Base-by-base conservation (phyloP, 2,888 invertebrate species). In the Junonia oenone region DNA sequence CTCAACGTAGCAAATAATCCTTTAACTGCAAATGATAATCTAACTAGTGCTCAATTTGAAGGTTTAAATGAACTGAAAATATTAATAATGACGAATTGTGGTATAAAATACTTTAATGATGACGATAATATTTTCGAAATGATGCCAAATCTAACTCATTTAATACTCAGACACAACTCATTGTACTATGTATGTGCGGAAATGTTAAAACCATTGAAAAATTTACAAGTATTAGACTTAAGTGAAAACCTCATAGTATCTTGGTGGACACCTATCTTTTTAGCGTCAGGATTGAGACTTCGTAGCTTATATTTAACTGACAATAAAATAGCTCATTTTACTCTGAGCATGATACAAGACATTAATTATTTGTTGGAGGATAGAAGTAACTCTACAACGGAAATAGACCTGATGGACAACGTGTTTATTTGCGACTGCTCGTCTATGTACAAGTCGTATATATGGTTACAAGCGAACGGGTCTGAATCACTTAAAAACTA, bases 1-100 rank as follows among this genome's bases (percentile, higher is more conserved):
- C 73, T 93, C 0, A 91, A 92, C 70, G 75, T 93, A 63, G 90
- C 87, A 11, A 91, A 91, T 59, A 93, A 93, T 68, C 84, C 84
- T 9, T 72, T 92, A 37, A 76, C 83, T 27, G 72, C 75, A 0
- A 88, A 79, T 45, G 72, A 85, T 27, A 87, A 87, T 63, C 63
- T 91, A 27, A 81, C 83, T 1, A 71, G 76, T 58, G 65, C 66
- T 1, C 80, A 81, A 63, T 92, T 92, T 65, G 73, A 80, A 40
- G 92, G 92, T 0, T 69, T 92, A 14, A 81, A 80, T 35, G 82
- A 83, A 57, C 68, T 93, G 6, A 82, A 89, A 74, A 73, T 88
- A 9, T 68, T 93, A 1, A 79, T 83, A 11, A 66, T 93, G 46
- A 86, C 78, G 54, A 90, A 91, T 55, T 92, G 92, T 72, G 82